Percentiles rank a stretch among this genome's conserved stretches.
Conservation (phyloP, 2,888 invertebrate genomes). For the Thumatha senex region DNA sequence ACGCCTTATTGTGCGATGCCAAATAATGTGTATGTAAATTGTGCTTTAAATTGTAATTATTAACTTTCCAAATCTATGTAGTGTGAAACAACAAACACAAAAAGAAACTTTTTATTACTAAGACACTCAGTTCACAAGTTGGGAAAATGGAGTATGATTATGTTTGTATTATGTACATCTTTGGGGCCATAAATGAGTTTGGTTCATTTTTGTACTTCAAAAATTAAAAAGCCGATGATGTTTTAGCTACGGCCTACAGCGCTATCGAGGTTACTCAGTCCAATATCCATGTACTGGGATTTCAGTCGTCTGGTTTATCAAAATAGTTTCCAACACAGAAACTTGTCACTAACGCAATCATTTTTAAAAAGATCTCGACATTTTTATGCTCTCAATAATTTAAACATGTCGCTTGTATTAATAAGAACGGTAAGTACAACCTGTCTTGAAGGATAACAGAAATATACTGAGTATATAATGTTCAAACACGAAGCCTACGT, state of each 20-base stretch:
- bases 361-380: background rate
- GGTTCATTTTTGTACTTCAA: constrained; percentile 30
- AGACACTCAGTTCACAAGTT: constrained; percentile 1
- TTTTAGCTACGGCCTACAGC: background rate
- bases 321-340: background rate
- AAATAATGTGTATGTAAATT: too few relatives aligned
- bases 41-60: too few relatives aligned
- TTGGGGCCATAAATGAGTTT: constrained; percentile 24
- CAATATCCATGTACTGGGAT: too few relatives aligned
- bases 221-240: background rate
- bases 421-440: background rate
- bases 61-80: too few relatives aligned
- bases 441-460: constrained; percentile 1
- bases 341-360: background rate
- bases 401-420: too few relatives aligned
- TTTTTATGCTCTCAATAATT: background rate
- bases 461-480: constrained; percentile 24
- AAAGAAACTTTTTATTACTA: constrained; percentile 1
- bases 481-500: constrained; percentile 2
- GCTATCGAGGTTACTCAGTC: background rate
- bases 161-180: constrained; percentile 23
- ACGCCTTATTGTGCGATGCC: too few relatives aligned
- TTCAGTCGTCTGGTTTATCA: too few relatives aligned
- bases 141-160: background rate
- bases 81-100: background rate